Percentiles rank a stretch among this genome's conserved stretches.
Conservation (phyloP, 2,113 vertebrate species). For the Corythoichthys haematopterus region DNA sequence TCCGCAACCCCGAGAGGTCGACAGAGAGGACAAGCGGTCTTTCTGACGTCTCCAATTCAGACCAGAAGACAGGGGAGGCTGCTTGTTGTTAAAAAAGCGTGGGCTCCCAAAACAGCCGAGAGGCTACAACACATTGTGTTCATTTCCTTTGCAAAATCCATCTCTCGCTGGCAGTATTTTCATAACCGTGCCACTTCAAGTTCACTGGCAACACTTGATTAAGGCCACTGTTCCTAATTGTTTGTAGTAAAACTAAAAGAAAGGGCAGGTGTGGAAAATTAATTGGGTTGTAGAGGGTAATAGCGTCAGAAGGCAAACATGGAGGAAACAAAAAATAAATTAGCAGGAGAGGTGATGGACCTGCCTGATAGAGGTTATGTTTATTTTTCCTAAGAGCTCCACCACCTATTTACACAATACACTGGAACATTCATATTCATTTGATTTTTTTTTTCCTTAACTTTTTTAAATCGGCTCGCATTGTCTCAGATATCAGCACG, state of each 20-base stretch:
- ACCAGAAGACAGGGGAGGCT: slow-evolving; percentile 44
- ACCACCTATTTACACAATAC: slow-evolving; percentile 27
- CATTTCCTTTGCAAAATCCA: slow-evolving; percentile 68
- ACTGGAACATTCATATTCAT: slow-evolving; percentile 15
- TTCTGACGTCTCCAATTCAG: slow-evolving; percentile 43
- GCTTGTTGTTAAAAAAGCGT: slow-evolving; percentile 59
- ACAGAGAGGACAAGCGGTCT: slow-evolving; percentile 10
- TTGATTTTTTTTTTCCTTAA: slow-evolving; percentile 28
- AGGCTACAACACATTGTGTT: slow-evolving; percentile 62
- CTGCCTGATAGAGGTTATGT: slow-evolving; percentile 48
- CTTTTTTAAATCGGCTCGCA: no score
- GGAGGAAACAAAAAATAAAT: slow-evolving; percentile 56
- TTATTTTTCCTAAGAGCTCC: slow-evolving; percentile 37
- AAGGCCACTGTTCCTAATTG: slow-evolving; percentile 71
- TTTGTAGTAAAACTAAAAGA: slow-evolving; percentile 51
- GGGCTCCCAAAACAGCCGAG: slow-evolving; percentile 53
- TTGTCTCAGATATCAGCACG: no score
- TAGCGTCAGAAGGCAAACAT: slow-evolving; percentile 48
- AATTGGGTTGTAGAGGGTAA: slow-evolving; percentile 58
- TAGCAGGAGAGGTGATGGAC: slow-evolving; percentile 46
- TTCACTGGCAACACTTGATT: slow-evolving; percentile 74
- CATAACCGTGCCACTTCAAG: slow-evolving; percentile 70
- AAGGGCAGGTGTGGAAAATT: slow-evolving; percentile 56
- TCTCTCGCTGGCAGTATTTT: slow-evolving; percentile 76
- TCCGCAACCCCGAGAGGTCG: slow-evolving; percentile 2